phyloP scores from a whole-genome alignment of 2,113 vertebrate species.

The Prochilodus magdalenae region DNA sequence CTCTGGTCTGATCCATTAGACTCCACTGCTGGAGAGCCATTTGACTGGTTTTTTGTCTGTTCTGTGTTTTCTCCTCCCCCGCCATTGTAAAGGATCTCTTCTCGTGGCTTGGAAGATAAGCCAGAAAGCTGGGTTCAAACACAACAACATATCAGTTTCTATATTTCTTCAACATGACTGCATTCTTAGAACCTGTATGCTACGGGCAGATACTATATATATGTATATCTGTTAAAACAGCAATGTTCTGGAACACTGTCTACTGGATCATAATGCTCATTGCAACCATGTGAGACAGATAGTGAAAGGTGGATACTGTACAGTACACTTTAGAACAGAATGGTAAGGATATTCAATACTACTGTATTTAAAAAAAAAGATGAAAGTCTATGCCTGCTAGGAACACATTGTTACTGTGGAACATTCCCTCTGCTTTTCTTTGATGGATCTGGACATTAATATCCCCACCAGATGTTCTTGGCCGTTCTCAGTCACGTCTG shows the following conservation, averaged over 20 bases:
- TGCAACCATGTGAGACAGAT: not conserved
- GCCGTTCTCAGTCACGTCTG: not conserved
- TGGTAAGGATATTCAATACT: not conserved
- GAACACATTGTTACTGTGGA: not conserved
- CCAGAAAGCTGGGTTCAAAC: conserved; percentile 23
- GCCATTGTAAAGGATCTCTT: not conserved
- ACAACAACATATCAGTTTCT: conserved; percentile 20
- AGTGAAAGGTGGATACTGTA: not conserved
- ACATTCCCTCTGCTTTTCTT: not conserved
- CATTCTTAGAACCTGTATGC: conserved; percentile 14
- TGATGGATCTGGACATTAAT: conserved; percentile 3
- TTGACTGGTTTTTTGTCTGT: not conserved
- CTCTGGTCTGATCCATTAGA: conserved; percentile 33
- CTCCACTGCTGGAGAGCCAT: not conserved
- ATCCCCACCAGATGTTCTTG: conserved; percentile 26
- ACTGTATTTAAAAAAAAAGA: not conserved
- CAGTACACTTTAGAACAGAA: not conserved
- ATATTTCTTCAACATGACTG: not conserved
- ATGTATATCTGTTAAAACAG: not conserved
- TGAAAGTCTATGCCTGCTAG: not conserved
- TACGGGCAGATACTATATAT: not conserved
- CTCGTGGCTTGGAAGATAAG: not conserved
- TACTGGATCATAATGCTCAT: not conserved
- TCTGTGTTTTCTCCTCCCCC: conserved; percentile 56
- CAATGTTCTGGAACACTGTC: not conserved